Base-by-base conservation (phyloP, 2,888 invertebrate species). In the Andrena hattorfiana region DNA sequence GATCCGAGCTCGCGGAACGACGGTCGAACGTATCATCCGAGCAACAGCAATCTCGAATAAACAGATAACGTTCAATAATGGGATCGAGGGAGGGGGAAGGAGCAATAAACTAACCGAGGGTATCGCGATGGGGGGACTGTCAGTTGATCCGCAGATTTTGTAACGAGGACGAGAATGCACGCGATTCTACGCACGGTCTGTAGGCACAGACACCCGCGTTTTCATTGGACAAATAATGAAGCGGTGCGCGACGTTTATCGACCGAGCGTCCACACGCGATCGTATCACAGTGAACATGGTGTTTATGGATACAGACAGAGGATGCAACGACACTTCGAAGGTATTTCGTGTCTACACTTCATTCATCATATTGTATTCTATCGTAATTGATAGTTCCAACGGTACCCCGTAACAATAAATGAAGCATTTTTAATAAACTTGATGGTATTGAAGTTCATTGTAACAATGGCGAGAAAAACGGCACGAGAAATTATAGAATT, bases 271-370 rank as follows among this genome's bases (percentile, higher is more conserved):
- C 94, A 94, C 23, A 93, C 94, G 94, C 95, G 89, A 93, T 94
- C 76, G 93, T 96, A 96, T 89, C 95, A 96, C 90, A 95, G 95
- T 84, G 95, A 95, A 85, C 92, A 92, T 77, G 95, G 95, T 69
- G 95, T 96, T 89, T 96, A 96, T 92, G 96, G 96, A 49, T 95
- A 96, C 94, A 95, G 95, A 92, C 95, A 95, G 84, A 92, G 92
- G 86, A 90, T 89, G 85, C 59, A 35, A 8, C 89, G 64, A 23
- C 48, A 84, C n/a, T 93, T 90, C 80, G 86, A 93, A 90, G 92
- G 94, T 92, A 89, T 42, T 72, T 67, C 28, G 16, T 6, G 32
- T 5, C 16, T 63, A 2, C 8, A 23, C 10, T 35, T 62, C n/a
- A 10, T 42, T 42, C 42, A 0, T 13, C 42, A 3, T 16, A 42